Base-by-base conservation (phyloP, 2,797 vertebrate species). In the Perodicticus potto region DNA sequence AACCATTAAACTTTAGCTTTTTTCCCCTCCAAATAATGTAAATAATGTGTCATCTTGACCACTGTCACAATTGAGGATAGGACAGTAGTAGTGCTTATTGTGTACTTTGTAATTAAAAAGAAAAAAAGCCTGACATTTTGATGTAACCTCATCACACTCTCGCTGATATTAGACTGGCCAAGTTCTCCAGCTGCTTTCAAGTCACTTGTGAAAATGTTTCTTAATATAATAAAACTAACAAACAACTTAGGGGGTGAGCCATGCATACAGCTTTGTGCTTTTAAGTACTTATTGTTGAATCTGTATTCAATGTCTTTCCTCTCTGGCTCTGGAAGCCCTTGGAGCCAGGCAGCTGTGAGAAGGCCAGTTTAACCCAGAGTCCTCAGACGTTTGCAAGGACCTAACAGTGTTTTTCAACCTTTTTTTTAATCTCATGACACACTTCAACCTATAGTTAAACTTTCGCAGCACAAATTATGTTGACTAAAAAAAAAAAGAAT, bases 141-240 rank as follows among this genome's bases (percentile, higher is more conserved):
- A 83, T 70, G 22, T 37, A 77, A 29, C n/a, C 40, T 61, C n/a
- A 4, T 37, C 49, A 69, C 12, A 8, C 61, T n/a, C n/a, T 45
- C 49, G 77, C 20, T 87, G 55, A 53, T 45, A 78, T 25, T 22
- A 57, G 57, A 45, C 40, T 43, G 78, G 45, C 49, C 43, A 67
- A 77, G 57, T 88, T 88, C 91, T 91, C 22, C 49, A 91, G 53
- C 69, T 59, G 43, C 67, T 91, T 29, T 76, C 14, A 27, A 85
- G 67, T 20, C 67, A 74, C 49, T 80, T 77, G 27, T 72, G 65
- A 91, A 91, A 96, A 83, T 22, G 13, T n/a, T 80, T 73, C 72
- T 76, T 73, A 67, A 73, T 81, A 95, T 91, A 93, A 53, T 53
- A 53, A 53, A 16, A 95, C 69, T 65, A 85, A 91, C 55, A 32